Evolutionary conservation across 1,140 invertebrate genomes (phyloP), one percentile per base, ranked within the genome.

Genomic region (Diploscapter pachys): DNA sequence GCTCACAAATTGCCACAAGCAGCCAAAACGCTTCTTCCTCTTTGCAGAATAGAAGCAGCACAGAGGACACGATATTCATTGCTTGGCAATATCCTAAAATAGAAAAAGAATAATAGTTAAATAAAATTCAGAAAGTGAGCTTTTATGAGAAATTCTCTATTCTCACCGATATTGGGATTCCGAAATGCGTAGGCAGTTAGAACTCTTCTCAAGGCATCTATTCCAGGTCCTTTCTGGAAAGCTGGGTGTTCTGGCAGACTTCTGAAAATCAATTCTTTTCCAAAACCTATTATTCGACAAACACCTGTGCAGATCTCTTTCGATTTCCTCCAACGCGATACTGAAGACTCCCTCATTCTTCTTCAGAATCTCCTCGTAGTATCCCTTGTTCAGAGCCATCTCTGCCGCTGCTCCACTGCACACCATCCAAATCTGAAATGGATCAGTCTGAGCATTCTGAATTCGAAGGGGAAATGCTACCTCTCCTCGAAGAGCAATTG

Each of bases 21-120:
- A 97, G 89, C 96, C 96, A 99, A 87, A 99, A 99, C 0, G 96
- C 93, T 85, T 97, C 93, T 86, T 99, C 96, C 88, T 99, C 96
- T 49, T 91, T 91, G 75, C 93, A 94, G 85, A 95, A 99, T 55
- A 99, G 91, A 13, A 99, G 88, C 50, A 99, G 88, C 4, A 98
- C 96, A 54, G 94, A 95, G 9, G 93, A 92, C 2, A 99, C 94
- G 80, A 99, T 98, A 86, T 99, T 99, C 96, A 99, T 98, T 4
- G 95, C 95, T 88, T 97, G 94, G 83, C 94, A 96, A 86, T 97
- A 96, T 56, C 94, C 90, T 91, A 78, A 13, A 82, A 82, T 65
- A 76, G 78, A 78, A 61, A 76, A 59, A 64, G 52, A 51, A 3
- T 61, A 3, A 11, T 70, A 49, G 51, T 55, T 6, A 75, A 56